A percentile compares a stretch with the other conserved stretches of the same genome.
Evolutionary conservation across 2,113 vertebrate species (phyloP).

Genomic region (Halcyon senegalensis): DNA sequence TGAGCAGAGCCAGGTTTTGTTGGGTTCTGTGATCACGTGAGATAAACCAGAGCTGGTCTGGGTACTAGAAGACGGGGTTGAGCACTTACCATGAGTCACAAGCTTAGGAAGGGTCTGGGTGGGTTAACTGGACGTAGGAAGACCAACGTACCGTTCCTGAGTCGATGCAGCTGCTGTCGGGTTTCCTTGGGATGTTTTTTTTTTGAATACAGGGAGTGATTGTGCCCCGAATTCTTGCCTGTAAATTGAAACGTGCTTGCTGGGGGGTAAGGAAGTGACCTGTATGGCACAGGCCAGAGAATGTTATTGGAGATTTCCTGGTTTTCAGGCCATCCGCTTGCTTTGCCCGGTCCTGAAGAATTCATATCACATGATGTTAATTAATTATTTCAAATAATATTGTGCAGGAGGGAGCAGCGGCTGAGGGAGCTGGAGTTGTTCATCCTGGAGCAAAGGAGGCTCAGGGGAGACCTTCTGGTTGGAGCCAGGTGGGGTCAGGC

Average conservation of each 20-base stretch:
- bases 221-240: neutral
- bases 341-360: neutral
- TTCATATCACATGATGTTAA: neutral
- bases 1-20: accelerated
- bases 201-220: neutral
- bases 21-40: neutral
- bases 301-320: neutral
- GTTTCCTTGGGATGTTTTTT: neutral
- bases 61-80: neutral
- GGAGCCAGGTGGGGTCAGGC: neutral
- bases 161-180: neutral
- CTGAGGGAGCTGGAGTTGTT: neutral
- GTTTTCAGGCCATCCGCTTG: neutral
- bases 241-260: neutral
- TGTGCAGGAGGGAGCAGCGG: neutral
- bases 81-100: neutral
- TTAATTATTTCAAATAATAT: neutral
- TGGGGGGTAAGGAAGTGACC: neutral
- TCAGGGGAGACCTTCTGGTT: neutral
- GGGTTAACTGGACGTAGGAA: neutral
- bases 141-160: neutral
- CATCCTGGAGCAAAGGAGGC: neutral
- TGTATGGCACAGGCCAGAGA: neutral
- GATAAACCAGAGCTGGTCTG: neutral
- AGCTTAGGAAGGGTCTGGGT: neutral